Evolutionary conservation across 53 echinoderm and acorn worm species (phyloP).

Genomic region (Hippasteria phrygiana): DNA sequence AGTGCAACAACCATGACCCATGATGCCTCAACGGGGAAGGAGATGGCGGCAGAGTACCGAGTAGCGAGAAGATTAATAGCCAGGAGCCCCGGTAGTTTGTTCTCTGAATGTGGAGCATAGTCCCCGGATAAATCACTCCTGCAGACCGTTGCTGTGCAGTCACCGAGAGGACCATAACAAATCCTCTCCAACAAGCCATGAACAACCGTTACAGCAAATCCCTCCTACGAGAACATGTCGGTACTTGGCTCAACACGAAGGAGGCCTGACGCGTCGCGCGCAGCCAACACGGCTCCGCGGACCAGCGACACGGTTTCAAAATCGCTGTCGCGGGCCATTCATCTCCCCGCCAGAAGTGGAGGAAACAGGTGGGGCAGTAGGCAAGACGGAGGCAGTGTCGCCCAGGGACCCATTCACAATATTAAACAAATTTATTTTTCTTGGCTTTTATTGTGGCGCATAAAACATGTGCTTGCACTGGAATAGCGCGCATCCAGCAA

Average conservation of each 20-base stretch:
- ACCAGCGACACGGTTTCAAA: slow-evolving; percentile 43
- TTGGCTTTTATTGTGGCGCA: slow-evolving; percentile 46
- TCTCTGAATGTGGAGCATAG: slow-evolving; percentile 55
- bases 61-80: slow-evolving; percentile 49
- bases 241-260: no score
- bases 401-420: slow-evolving; percentile 56
- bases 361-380: slow-evolving; percentile 45
- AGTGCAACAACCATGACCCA: slow-evolving; percentile 37
- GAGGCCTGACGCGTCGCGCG: background rate
- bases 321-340: slow-evolving; percentile 34
- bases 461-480: slow-evolving; percentile 61
- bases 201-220: background rate
- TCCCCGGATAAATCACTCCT: slow-evolving; percentile 57
- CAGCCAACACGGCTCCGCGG: background rate
- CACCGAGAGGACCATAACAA: background rate
- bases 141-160: background rate
- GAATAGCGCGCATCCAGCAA: slow-evolving; percentile 15
- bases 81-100: slow-evolving; percentile 55
- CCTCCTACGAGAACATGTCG: background rate
- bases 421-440: slow-evolving; percentile 55
- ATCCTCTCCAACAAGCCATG: background rate
- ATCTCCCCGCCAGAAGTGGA: slow-evolving; percentile 25
- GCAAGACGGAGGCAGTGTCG: slow-evolving; percentile 19
- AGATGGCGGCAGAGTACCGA: slow-evolving; percentile 46
- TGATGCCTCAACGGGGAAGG: slow-evolving; percentile 43